Base-by-base conservation (phyloP, 2,888 invertebrate species). In the Hydropsyche betteni region DNA sequence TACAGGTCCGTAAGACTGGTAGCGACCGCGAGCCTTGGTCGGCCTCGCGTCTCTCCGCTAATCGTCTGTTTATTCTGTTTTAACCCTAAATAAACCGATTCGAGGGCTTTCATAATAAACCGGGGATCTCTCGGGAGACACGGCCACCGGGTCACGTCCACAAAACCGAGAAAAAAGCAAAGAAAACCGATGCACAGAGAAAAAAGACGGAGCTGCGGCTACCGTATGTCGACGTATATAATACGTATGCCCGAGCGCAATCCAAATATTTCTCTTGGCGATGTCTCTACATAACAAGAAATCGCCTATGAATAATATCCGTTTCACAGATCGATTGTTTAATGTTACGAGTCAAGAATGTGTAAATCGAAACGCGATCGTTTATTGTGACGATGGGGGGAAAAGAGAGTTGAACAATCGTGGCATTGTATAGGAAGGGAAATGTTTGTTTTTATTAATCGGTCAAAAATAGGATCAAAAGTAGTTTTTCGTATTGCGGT, bases 51-150 rank as follows among this genome's bases (percentile, higher is more conserved):
- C 33, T 71, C 52, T 53, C 69, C 50, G 61, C 72, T 72, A 72
- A 72, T 72, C 72, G 72, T 10, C 72, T 72, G 58, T 72, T 72
- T 70, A 53, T 52, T 70, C 51, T 70, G 70, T 53, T 34, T 58
- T 61, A 72, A 72, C 72, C 72, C 72, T 72, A 61, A 44, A 58
- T 24, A 58, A 58, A 24, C 58, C 2, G 58, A 58, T 16, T 16
- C 5, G 7, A 10, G 24, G 58, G 58, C 58, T 58, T 24, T 53
- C 53, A 53, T 53, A 53, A 53, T 14, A 53, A 53, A 51, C 12
- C 24, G 0, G 58, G 24, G 14, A 16, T 8, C 14, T 58, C 5
- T 24, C 16, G 24, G 24, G 14, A 14, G 8, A 58, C 16, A 58
- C 24, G 8, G 58, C 58, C 24, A 24, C 24, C 8, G 8, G 16